Evolutionary conservation across 2,888 invertebrate species (phyloP).

Genomic region (Cephus rjabovi): DNA sequence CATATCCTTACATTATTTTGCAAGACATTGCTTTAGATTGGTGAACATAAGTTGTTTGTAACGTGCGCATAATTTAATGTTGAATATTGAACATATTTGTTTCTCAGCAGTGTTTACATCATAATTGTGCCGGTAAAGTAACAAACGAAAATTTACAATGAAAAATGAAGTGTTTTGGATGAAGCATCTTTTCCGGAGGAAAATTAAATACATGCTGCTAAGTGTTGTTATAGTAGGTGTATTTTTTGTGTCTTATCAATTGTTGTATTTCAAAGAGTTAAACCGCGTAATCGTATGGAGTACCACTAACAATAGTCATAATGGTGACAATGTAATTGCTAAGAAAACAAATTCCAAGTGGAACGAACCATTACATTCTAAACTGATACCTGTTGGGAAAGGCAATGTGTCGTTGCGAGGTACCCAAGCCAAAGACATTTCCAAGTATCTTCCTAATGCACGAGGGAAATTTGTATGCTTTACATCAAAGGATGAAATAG

Average conservation of each 20-base stretch:
- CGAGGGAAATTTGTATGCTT: conserved; percentile 68
- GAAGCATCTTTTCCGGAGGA: conserved; percentile 45
- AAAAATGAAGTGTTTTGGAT: conserved; percentile 35
- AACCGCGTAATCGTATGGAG: conserved; percentile 33
- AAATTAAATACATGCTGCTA: conserved; percentile 64
- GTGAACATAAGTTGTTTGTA: not conserved
- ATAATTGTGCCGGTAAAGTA: not conserved
- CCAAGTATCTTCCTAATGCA: conserved; percentile 65
- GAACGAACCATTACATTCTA: conserved; percentile 40
- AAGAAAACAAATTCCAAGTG: conserved; percentile 33
- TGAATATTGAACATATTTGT: not conserved
- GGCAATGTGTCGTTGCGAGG: conserved; percentile 58
- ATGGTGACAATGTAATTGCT: conserved; percentile 21
- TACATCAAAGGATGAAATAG: conserved; percentile 66
- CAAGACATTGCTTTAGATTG: not conserved
- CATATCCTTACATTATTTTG: not conserved
- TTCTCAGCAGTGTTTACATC: not conserved
- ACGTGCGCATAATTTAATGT: not conserved
- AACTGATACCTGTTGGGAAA: conserved; percentile 38
- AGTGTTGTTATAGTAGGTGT: conserved; percentile 63
- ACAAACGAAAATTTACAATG: conserved; percentile 24
- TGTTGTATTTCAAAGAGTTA: conserved; percentile 65
- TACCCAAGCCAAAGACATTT: conserved; percentile 63
- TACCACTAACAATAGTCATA: conserved; percentile 28
- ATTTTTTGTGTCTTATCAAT: conserved; percentile 61